phyloP scores from a whole-genome alignment of 64 coral and sea anemone genomes.

The Montipora cactus region DNA sequence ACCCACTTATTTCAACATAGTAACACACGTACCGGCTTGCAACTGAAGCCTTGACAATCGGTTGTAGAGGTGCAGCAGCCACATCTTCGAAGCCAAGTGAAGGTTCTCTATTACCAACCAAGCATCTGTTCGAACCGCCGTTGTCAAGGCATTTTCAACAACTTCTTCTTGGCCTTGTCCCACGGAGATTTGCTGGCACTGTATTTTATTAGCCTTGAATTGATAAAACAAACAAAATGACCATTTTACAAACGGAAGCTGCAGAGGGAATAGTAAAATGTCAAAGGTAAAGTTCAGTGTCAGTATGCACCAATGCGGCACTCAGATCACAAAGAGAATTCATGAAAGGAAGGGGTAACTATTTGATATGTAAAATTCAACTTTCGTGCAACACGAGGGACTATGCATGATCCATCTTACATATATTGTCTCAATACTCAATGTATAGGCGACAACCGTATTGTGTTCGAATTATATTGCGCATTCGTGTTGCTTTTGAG shows the following conservation, averaged over 20 bases:
- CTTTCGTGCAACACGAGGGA: too few relatives aligned
- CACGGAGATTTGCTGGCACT: constrained; percentile 81
- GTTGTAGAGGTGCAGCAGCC: constrained; percentile 90
- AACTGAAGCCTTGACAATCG: constrained; percentile 89
- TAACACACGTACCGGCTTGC: constrained; percentile 77
- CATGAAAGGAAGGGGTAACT: too few relatives aligned
- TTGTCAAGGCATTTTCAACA: constrained; percentile 92
- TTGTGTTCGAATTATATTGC: too few relatives aligned
- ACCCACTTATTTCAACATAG: not conserved
- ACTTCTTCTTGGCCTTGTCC: constrained; percentile 79
- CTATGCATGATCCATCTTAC: too few relatives aligned
- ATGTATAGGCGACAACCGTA: too few relatives aligned
- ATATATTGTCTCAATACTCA: too few relatives aligned
- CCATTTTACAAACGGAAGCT: not conserved
- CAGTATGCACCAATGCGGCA: too few relatives aligned
- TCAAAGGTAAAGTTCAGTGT: not conserved
- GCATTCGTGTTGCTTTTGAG: not conserved
- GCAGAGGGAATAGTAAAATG: not conserved
- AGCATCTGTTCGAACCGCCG: constrained; percentile 85
- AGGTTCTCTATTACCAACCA: constrained; percentile 96
- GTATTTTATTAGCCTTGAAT: constrained; percentile 74
- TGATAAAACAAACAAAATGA: not conserved
- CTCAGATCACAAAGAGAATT: too few relatives aligned
- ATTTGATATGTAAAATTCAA: too few relatives aligned
- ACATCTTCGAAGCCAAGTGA: constrained; percentile 71